Conservation (phyloP, 2,797 vertebrate species). For the Loris lydekkerianus region DNA sequence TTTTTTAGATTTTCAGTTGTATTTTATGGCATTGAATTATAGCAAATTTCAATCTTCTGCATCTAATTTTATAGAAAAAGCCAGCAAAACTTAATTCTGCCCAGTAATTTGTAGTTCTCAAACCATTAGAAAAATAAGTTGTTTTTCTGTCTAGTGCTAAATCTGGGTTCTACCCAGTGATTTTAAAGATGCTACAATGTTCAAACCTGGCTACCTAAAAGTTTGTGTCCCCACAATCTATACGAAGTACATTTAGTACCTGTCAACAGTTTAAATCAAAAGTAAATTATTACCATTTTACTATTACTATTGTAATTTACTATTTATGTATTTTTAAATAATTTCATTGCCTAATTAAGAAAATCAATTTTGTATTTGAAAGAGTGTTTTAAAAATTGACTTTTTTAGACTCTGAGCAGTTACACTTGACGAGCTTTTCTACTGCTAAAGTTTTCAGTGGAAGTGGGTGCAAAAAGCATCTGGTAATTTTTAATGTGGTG, state of each 20-base stretch:
- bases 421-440: not conserved
- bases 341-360: conserved; percentile 29
- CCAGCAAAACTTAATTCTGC: not conserved
- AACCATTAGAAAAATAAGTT: not conserved
- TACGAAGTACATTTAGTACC: not conserved
- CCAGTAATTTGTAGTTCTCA: not conserved
- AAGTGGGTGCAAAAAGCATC: conserved; percentile 26
- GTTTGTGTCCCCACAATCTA: not conserved
- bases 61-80: conserved; percentile 4
- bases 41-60: not conserved
- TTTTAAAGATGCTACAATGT: not conserved
- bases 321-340: not conserved
- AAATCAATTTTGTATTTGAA: conserved; percentile 11
- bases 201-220: not conserved
- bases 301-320: not conserved
- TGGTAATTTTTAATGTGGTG: conserved; percentile 59
- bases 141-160: not conserved
- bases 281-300: not conserved
- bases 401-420: not conserved
- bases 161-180: not conserved
- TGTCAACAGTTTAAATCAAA: not conserved
- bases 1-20: not conserved
- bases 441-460: not conserved
- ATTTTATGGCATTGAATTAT: not conserved
- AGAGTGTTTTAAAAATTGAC: not conserved